These are phyloP conservation scores for Beroe forskalii DNA, from an alignment of 37 sponge, comb jelly and placozoan genomes.

Conservation along the genomic window DNA sequence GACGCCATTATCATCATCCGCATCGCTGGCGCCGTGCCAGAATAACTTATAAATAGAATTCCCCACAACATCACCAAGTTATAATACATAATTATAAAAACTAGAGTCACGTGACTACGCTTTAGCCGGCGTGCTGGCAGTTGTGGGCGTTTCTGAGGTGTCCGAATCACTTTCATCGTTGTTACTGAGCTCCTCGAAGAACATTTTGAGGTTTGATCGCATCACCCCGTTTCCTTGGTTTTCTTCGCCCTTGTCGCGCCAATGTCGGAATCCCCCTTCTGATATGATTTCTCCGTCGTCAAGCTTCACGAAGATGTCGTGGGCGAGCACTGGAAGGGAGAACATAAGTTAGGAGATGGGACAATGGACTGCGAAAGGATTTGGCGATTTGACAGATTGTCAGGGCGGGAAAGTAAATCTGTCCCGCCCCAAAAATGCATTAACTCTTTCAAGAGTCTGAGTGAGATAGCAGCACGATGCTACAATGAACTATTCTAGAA, in stretches of 20 bases:
- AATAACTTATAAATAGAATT: background rate
- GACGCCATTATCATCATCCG: background rate
- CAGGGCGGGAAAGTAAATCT: no score
- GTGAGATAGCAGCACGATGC: no score
- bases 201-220: slow-evolving; percentile 21
- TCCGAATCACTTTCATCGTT: background rate
- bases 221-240: slow-evolving; percentile 21
- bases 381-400: no score
- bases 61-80: background rate
- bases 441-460: no score
- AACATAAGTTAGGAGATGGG: background rate
- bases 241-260: slow-evolving; percentile 38
- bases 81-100: slow-evolving; percentile 15
- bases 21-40: background rate
- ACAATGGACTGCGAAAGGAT: background rate
- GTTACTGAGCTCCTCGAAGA: slow-evolving; percentile 27
- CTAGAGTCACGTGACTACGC: background rate
- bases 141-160: background rate
- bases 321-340: background rate
- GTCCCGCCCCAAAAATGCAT: no score
- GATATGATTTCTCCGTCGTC: slow-evolving; percentile 16
- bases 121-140: no score
- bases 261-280: slow-evolving; percentile 32
- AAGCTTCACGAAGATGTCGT: background rate
- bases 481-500: no score